Base-by-base conservation (phyloP, 1,140 invertebrate species). In the Tachypleus tridentatus region DNA sequence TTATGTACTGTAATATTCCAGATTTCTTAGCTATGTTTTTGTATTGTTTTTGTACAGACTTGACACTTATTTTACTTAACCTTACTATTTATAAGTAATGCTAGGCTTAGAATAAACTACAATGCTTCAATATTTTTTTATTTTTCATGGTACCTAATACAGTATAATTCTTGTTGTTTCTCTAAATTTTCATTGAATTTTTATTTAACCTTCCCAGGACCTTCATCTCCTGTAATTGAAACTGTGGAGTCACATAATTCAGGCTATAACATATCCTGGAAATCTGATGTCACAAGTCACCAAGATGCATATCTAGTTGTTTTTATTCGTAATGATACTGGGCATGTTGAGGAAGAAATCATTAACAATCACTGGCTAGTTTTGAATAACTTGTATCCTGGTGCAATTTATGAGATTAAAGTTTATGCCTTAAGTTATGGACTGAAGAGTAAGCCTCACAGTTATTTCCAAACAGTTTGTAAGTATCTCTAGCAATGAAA, bases 381-480 rank as follows among this genome's bases (percentile, higher is more conserved):
- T 10, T 80, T 93, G 56, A 81, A 83, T 67, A 84, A 87, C 70
- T 81, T 94, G 10, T 88, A 86, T 76, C 89, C 91, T 5, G 91
- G 92, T 47, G 91, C 89, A 49, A 87, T 87, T 51, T 96, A 95
- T 77, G 84, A 90, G 73, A 84, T 95, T 11, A 88, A 91, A 77
- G 86, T 95, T 48, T 91, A 87, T 73, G 91, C 92, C 5, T 84
- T 93, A 51, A 91, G 88, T 71, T 89, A 94, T 77, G 86, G 85
- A 6, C 77, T 93, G 4, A 80, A 83, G 65, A 90, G 87, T 77
- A 91, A 95, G 75, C 87, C 88, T 7, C 88, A 93, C 76, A 84
- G 87, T 66, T 87, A 91, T 70, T 87, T 89, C 73, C 89, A 93
- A 80, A 89, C 90, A 70, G 88, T 94, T 68, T 87, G 88, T 90